Conservation (phyloP, 2,888 invertebrate genomes). For the Azorinus chamasolen region DNA sequence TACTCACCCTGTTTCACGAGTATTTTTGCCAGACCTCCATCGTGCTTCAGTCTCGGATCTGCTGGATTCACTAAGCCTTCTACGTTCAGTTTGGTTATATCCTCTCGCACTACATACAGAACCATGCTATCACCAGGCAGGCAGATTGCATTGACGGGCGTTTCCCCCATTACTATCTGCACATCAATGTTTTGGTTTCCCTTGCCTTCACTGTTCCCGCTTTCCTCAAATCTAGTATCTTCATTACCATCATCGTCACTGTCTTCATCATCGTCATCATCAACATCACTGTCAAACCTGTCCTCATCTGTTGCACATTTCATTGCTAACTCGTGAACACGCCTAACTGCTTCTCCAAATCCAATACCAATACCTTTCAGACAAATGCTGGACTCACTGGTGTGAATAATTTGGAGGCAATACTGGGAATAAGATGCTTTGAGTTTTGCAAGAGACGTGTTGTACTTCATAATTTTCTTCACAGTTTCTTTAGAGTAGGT, state of each 20-base stretch:
- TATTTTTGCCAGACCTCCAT: slow-evolving; percentile 72
- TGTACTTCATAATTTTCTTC: slow-evolving; percentile 13
- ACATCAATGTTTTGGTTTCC: slow-evolving; percentile 2
- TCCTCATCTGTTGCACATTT: slow-evolving; percentile 11
- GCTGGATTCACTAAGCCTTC: slow-evolving; percentile 79
- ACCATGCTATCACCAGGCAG: slow-evolving; percentile 37
- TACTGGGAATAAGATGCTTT: slow-evolving; percentile 33
- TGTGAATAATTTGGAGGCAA: slow-evolving; percentile 16
- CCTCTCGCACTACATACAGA: slow-evolving; percentile 61
- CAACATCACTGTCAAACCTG: slow-evolving; percentile 30
- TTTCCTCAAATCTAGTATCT: slow-evolving; percentile 2
- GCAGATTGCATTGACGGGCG: slow-evolving; percentile 14
- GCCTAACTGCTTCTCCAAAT: slow-evolving; percentile 22
- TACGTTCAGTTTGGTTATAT: slow-evolving; percentile 65
- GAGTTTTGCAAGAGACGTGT: slow-evolving; percentile 10
- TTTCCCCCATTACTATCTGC: not conserved
- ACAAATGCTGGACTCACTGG: not conserved
- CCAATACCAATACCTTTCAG: slow-evolving; percentile 53
- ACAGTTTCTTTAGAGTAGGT: slow-evolving; percentile 17
- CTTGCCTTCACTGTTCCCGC: not conserved
- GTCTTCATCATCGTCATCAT: slow-evolving; percentile 26
- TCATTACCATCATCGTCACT: slow-evolving; percentile 32
- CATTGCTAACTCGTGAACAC: slow-evolving; percentile 22
- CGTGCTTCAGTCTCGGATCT: slow-evolving; percentile 71
- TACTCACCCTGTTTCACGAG: slow-evolving; percentile 71